Evolutionary conservation across 2,888 invertebrate species (phyloP), one percentile per base, ranked within the genome.

Genomic region (Mesorhabditis sp.): DNA sequence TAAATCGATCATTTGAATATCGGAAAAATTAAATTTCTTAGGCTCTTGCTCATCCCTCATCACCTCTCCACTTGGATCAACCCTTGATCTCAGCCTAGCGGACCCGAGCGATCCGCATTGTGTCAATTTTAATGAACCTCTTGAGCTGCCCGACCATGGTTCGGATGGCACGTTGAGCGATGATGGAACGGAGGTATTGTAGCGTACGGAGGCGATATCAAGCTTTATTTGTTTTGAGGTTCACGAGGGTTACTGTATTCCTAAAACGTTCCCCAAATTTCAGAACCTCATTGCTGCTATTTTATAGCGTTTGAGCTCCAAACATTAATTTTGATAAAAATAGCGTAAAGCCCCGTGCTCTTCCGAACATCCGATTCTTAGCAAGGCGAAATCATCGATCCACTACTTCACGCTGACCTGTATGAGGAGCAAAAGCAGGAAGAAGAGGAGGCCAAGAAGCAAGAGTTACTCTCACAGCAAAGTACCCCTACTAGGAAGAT

Each of bases 341-440:
- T 28, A 28, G 28, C 28, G 2, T 28, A 28, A 28, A 28, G 28
- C 2, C 28, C 28, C 28, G 28, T 28, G 28, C 28, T 28, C 28
- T 28, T 28, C 28, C 28, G 28, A 28, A 28, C 28, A 28, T 28
- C 28, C 28, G 28, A 1, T 28, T 50, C n/a, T 50, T 50, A 50
- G 58, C 13, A 62, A 62, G 63, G 28, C 63, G 63, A 28, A n/a
- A 62, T 62, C 63, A 62, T 62, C 28, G 63, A 62, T 15, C 63
- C 63, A 3, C 41, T 62, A 28, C 63, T 62, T 2, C 63, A 62
- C 41, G n/a, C 63, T 6, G 63, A 62, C 15, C 41, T 62, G 28
- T 62, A n/a, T 28, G 63, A 62, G 41, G 63, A 62, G 41, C 10
- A 62, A 28, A 13, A 41, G 6, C 10, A 62, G 41, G 28, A 62